phyloP scores from a whole-genome alignment of 2,797 vertebrate species.

The Esox masquinongy region DNA sequence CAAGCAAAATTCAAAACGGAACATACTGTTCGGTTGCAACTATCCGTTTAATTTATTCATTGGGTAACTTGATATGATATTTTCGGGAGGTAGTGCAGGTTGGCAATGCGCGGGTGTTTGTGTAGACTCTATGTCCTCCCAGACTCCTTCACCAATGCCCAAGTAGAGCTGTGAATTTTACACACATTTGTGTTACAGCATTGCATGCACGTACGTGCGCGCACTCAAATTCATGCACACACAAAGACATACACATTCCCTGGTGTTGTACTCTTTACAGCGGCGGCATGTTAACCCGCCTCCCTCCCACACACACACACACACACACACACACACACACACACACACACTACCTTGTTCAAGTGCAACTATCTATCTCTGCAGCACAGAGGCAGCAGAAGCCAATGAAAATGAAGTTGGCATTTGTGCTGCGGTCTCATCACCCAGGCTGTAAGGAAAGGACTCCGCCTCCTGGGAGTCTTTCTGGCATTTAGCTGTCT shows the following conservation, averaged over 20 bases:
- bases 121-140: conserved; percentile 11
- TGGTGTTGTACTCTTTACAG: background rate
- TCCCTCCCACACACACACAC: background rate
- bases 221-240: background rate
- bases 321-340: conserved; percentile 1
- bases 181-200: conserved; percentile 5
- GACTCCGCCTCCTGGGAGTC: conserved; percentile 42
- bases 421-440: conserved; percentile 12
- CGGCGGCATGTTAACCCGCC: background rate
- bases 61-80: too few relatives aligned
- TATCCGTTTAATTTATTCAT: too few relatives aligned
- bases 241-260: conserved; percentile 8
- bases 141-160: conserved; percentile 6
- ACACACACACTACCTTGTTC: conserved; percentile 1
- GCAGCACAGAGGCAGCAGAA: conserved; percentile 29
- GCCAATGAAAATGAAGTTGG: conserved; percentile 25
- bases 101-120: background rate
- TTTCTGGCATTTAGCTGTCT: conserved; percentile 61
- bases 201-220: background rate
- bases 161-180: conserved; percentile 33
- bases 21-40: too few relatives aligned
- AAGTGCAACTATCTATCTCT: conserved; percentile 19
- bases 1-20: background rate
- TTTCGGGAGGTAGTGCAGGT: too few relatives aligned
- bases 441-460: background rate